A percentile compares a stretch with the other conserved stretches of the same genome.
Conservation (phyloP, 2,797 vertebrate species). For the Periparus ater region DNA sequence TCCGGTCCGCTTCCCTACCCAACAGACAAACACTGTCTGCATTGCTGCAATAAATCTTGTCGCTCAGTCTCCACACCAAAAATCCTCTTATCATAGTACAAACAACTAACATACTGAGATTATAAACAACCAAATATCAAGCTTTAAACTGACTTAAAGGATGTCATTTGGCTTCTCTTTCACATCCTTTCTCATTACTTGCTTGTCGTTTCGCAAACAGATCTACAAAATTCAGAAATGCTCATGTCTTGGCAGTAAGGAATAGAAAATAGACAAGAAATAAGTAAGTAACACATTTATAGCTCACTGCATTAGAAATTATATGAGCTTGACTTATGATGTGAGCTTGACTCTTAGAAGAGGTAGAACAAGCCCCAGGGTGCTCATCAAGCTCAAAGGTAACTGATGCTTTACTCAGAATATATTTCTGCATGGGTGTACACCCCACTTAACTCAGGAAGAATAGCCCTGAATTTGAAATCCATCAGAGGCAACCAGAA, state of each 20-base stretch:
- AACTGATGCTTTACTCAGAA: background rate
- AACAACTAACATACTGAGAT: slow-evolving; percentile 65
- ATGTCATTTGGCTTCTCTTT: slow-evolving; percentile 67
- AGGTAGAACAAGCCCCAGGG: background rate
- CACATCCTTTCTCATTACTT: slow-evolving; percentile 62
- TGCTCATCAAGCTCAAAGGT: background rate
- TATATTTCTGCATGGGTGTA: background rate
- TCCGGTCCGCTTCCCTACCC: slow-evolving; percentile 1
- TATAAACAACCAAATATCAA: slow-evolving; percentile 69
- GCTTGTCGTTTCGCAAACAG: slow-evolving; percentile 47
- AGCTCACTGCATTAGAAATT: background rate
- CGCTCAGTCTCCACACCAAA: slow-evolving; percentile 46
- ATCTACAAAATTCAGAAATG: slow-evolving; percentile 40
- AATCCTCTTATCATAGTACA: slow-evolving; percentile 72
- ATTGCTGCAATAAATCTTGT: slow-evolving; percentile 11
- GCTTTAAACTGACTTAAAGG: slow-evolving; percentile 52
- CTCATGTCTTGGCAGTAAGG: background rate
- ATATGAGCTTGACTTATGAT: background rate
- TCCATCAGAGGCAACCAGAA: background rate
- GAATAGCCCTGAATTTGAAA: background rate
- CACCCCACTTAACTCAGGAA: background rate
- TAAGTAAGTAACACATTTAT: background rate
- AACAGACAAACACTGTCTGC: slow-evolving; percentile 51
- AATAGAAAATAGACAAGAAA: background rate
- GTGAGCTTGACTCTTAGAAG: background rate